Base-by-base conservation (phyloP, 2,888 invertebrate genomes). In the Anodontia alba region DNA sequence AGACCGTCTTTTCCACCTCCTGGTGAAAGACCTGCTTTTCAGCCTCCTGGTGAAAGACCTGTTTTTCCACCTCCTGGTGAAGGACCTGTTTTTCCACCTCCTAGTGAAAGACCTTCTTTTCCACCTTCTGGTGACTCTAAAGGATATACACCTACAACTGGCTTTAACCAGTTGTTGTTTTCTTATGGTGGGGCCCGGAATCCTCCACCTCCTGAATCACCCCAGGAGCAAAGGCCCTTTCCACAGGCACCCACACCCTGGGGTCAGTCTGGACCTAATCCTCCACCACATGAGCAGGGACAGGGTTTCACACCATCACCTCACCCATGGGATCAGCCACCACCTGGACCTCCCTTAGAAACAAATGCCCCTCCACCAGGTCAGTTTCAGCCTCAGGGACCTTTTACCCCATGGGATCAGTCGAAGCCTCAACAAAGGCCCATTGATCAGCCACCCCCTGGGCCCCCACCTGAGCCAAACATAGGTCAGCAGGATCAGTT, bases 291-390 rank as follows among this genome's bases (percentile, higher is more conserved):
- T 49, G 49, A 49, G 49, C 57, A 57, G 23, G 29, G 26, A 5
- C 57, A 7, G 26, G 29, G 26, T 7, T 57, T 23, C 23, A 5
- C 26, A 23, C 23, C 3, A 26, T 8, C 57, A 23, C 3, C 29
- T 57, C 15, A 23, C 1, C 51, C 72, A 33, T 43, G 62, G 71
- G 38, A 57, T 20, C 73, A 68, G 26, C 73, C 76, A 73, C 51
- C 79, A 46, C 71, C 69, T 70, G 46, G 80, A 62, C 62, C 83
- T 74, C 68, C 80, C 66, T 38, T 71, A 17, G 71, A 74, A 31
- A 26, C 68, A 29, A 62, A 23, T 23, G 57, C 72, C 38, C 72
- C 77, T 26, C 20, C 71, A 31, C 71, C 43, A 62, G 17, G 46
- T 54, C 57, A 17, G 23, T 29, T 29, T 26, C 57, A 23, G 29